phyloP scores from a whole-genome alignment of 2,888 invertebrate genomes.

The Perizoma flavofasciatum region DNA sequence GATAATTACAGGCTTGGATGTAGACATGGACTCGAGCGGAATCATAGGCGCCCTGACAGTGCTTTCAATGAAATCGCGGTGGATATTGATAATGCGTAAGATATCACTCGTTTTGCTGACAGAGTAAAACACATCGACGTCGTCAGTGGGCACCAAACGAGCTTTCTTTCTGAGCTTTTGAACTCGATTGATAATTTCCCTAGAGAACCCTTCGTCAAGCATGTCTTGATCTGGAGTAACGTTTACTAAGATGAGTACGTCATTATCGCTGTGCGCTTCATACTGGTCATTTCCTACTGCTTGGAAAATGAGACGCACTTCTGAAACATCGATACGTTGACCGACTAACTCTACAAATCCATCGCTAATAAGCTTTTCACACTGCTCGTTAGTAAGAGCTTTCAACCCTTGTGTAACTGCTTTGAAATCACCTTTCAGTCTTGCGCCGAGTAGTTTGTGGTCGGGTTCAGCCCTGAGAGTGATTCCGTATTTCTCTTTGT shows the following conservation, averaged over 20 bases:
- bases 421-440: constrained; percentile 96
- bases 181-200: constrained; percentile 97
- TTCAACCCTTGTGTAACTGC: constrained; percentile 92
- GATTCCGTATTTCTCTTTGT: constrained; percentile 97
- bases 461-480: constrained; percentile 96
- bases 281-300: constrained; percentile 88
- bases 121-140: constrained; percentile 91
- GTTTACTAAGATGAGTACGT: constrained; percentile 95
- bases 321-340: constrained; percentile 89
- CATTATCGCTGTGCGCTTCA: constrained; percentile 95
- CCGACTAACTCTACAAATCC: constrained; percentile 90
- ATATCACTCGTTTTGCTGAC: constrained; percentile 85
- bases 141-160: constrained; percentile 95
- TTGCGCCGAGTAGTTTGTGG: constrained; percentile 94
- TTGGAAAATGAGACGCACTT: constrained; percentile 93
- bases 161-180: constrained; percentile 98
- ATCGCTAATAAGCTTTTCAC: constrained; percentile 88
- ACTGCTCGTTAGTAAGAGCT: constrained; percentile 89
- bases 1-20: constrained; percentile 83
- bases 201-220: constrained; percentile 96
- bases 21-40: constrained; percentile 73
- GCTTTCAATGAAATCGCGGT: constrained; percentile 90
- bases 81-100: constrained; percentile 87
- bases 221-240: constrained; percentile 94
- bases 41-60: constrained; percentile 92